phyloP scores from a whole-genome alignment of 2,888 invertebrate species.

The Caenorhabditis wallacei region DNA sequence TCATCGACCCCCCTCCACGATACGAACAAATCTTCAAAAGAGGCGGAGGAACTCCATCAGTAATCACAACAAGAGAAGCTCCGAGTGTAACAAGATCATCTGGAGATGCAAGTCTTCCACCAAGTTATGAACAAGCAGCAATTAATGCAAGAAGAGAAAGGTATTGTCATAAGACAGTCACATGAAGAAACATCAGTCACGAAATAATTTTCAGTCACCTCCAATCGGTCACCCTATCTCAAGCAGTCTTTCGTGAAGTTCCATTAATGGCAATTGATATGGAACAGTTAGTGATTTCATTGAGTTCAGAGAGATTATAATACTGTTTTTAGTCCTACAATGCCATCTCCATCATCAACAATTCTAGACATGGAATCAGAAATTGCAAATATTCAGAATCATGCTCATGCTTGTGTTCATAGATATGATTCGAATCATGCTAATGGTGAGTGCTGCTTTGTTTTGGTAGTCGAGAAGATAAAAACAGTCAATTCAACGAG shows the following conservation, averaged over 20 bases:
- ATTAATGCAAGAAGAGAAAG: constrained; percentile 26
- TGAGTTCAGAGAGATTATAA: background rate
- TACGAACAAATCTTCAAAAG: constrained; percentile 63
- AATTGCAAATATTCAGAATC: constrained; percentile 52
- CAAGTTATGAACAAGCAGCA: constrained; percentile 53
- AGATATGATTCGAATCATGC: constrained; percentile 49
- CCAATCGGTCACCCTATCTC: constrained; percentile 20
- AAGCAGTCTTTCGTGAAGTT: constrained; percentile 36
- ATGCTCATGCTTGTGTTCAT: constrained; percentile 50
- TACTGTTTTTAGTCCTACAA: constrained; percentile 43
- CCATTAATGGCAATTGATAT: constrained; percentile 24
- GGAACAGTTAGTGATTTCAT: constrained; percentile 18
- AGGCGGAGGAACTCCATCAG: constrained; percentile 42
- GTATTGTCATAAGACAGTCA: constrained; percentile 6
- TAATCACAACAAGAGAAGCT: constrained; percentile 45
- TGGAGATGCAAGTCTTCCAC: constrained; percentile 43
- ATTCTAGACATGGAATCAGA: constrained; percentile 52
- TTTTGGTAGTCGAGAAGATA: too few species aligned
- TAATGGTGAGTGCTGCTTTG: constrained; percentile 3
- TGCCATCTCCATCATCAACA: constrained; percentile 40
- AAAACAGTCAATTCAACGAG: too few species aligned
- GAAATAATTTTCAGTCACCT: constrained; percentile 20
- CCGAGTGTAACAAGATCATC: constrained; percentile 49
- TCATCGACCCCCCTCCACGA: constrained; percentile 61
- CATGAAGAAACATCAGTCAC: constrained; percentile 2